Conservation (phyloP, 1,140 invertebrate genomes). For the Rhynchophorus ferrugineus region DNA sequence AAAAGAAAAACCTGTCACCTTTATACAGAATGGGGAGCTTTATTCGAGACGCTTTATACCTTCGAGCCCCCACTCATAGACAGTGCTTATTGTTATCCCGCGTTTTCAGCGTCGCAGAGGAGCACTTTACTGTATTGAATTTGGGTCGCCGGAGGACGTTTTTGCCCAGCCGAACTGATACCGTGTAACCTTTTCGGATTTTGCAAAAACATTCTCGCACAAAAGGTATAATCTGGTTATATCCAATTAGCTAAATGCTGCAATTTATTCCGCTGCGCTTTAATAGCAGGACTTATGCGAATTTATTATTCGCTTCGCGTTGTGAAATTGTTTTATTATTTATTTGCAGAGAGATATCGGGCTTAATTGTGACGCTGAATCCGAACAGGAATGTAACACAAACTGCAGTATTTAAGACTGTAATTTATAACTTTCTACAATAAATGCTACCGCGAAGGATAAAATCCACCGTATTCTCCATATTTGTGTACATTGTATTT, state of each 20-base stretch:
- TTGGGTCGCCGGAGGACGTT: constrained; percentile 1
- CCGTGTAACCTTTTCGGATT: neutral
- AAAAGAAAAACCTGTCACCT: neutral
- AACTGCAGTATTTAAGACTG: no score
- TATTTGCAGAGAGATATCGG: no score
- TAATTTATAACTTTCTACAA: no score
- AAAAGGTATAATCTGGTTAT: neutral
- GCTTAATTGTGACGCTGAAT: no score
- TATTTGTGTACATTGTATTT: no score
- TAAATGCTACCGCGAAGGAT: no score
- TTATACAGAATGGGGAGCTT: constrained; percentile 1
- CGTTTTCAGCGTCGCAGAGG: constrained; percentile 7
- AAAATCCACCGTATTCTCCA: no score
- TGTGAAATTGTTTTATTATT: no score
- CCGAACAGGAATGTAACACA: no score
- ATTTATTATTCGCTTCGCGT: no score
- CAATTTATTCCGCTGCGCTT: no score
- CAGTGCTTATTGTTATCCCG: constrained; percentile 14
- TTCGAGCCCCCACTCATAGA: constrained; percentile 5
- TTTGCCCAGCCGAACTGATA: constrained; percentile 1
- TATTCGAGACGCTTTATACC: constrained; percentile 6
- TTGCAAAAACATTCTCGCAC: neutral
- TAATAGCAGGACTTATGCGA: no score
- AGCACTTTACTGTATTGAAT: constrained; percentile 10
- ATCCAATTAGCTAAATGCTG: neutral